Percentiles rank a stretch among this genome's conserved stretches.
Conservation (phyloP, 2,113 vertebrate species). For the Serinus canaria region DNA sequence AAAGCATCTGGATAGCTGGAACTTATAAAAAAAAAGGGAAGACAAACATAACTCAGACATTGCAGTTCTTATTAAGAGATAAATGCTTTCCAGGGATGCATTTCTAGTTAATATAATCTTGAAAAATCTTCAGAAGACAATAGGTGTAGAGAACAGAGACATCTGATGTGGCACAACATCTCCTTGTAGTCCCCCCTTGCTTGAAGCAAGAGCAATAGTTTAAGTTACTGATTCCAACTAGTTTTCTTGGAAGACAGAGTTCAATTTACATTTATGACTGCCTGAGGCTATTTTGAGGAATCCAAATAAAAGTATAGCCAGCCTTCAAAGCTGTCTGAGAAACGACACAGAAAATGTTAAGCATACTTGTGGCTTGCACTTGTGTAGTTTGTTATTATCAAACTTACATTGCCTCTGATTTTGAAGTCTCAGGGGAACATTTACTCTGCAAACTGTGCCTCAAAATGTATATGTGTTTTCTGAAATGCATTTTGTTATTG, state of each 20-base stretch:
- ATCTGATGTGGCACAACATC: not conserved
- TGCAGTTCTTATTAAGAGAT: not conserved
- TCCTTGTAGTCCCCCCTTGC: not conserved
- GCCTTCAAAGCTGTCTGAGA: not conserved
- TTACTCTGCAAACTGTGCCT: slow-evolving; percentile 2
- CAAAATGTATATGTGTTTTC: slow-evolving; percentile 10
- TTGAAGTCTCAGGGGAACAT: slow-evolving; percentile 1
- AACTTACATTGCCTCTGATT: not conserved
- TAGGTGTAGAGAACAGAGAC: not conserved
- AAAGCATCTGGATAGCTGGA: not conserved
- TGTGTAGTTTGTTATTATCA: not conserved
- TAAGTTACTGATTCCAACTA: not conserved
- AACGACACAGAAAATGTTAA: not conserved
- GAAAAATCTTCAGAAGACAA: not conserved
- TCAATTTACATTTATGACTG: slow-evolving; percentile 7
- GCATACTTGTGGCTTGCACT: not conserved
- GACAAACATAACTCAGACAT: not conserved
- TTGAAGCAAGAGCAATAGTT: not conserved
- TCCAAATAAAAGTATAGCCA: not conserved
- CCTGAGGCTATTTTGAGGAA: slow-evolving; percentile 2
- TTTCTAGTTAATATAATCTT: not conserved
- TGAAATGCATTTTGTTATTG: not conserved
- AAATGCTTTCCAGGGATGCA: not conserved
- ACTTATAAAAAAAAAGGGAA: not conserved
- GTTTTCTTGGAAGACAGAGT: not conserved